A percentile compares a stretch with the other conserved stretches of the same genome.
phyloP scores from a whole-genome alignment of 2,113 vertebrate species.

The Pseudorectes ferrugineus region DNA sequence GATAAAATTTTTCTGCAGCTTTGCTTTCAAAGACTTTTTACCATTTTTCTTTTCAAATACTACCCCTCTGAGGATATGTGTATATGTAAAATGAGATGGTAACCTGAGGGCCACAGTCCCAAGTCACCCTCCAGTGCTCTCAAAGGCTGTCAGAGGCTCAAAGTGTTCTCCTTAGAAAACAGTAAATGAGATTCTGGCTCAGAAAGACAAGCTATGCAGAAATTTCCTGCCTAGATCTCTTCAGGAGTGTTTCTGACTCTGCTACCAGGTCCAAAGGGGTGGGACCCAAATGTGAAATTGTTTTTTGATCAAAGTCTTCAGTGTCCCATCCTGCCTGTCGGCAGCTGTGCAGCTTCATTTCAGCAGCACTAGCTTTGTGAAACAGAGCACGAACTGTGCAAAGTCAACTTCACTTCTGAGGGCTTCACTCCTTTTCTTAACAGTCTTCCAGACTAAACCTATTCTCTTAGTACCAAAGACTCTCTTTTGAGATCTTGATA shows the following conservation, averaged over 20 bases:
- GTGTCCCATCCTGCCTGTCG: neutral
- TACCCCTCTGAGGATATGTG: neutral
- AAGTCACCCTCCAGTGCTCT: neutral
- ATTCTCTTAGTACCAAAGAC: neutral
- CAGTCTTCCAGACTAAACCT: neutral
- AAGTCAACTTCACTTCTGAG: neutral
- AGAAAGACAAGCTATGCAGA: neutral
- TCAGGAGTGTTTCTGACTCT: neutral
- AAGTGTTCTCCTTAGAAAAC: neutral
- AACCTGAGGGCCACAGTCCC: neutral
- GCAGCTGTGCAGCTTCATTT: neutral
- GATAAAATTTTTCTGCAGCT: neutral
- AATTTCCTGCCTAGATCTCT: neutral
- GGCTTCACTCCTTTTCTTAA: neutral
- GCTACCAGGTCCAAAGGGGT: neutral
- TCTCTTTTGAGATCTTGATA: neutral
- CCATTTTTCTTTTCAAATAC: neutral
- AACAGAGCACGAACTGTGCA: fast-evolving
- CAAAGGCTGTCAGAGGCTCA: neutral
- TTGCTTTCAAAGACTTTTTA: neutral
- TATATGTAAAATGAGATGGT: neutral
- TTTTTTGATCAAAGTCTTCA: neutral
- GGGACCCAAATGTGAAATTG: neutral
- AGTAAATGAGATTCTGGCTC: neutral
- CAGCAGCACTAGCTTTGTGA: neutral